Evolutionary conservation across 1,140 invertebrate species (phyloP), one percentile per base, ranked within the genome.

Genomic region (Teleopsis dalmanni): DNA sequence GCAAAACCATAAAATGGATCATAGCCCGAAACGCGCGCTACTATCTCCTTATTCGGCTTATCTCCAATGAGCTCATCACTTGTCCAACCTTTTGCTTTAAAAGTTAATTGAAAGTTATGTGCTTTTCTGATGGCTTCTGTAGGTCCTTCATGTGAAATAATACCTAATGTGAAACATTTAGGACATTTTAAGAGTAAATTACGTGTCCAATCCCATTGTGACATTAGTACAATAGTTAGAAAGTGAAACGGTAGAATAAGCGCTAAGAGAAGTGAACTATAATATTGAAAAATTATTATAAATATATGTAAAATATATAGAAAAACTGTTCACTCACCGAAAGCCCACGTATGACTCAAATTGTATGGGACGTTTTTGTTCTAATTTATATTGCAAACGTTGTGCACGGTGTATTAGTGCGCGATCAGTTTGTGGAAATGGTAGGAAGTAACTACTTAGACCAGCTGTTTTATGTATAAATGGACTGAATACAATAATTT

Each of bases 1-100:
- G 91, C 93, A 2, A 81, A 76, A 4, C 85, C 81, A 75, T 95
- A 95, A n/a, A 81, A 89, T 13, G 87, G 82, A 73, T 91, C 83
- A 49, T 53, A 55, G 9, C 77, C 79, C 10, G 65, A 61, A 27
- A 81, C 70, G 73, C 74, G 80, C 1, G 79, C 82, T 19, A 79
- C 72, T 23, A 89, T 65, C 48, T 71, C 75, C 58, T 83, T 85
- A 52, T 81, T 78, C 4, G 84, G 81, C 44, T 74, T 58, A 46
- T 81, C 76, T 10, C 71, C 49, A 22, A 80, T 58, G 56, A 76
- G 77, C 52, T 79, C 77, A 47, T 79, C 80, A 49, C 78, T 77
- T 3, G 68, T 70, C 86, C 88, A 94, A 1, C 91, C 91, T 51
- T 77, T 65, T 0, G 82, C 88, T 57, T 81, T 70, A 36, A 92